Evolutionary conservation across 2,113 vertebrate genomes (phyloP).

Genomic region (Crotalus horridus): DNA sequence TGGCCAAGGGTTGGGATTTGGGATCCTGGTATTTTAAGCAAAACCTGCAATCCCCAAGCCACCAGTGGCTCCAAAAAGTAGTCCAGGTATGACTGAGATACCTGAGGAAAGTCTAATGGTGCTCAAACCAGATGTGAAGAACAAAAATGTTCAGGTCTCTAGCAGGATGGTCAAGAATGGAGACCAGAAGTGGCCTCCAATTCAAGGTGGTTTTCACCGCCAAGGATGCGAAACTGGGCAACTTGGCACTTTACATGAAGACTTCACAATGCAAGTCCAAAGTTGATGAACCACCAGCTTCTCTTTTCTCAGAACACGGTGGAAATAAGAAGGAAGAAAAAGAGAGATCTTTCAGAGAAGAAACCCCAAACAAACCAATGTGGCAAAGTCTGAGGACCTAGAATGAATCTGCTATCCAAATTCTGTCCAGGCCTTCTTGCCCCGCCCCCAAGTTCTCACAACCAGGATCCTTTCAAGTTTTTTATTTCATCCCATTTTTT

Average conservation of each 20-base stretch:
- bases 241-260: not conserved
- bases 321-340: too few relatives aligned
- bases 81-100: not conserved
- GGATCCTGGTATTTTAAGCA: not conserved
- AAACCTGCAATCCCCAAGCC: not conserved
- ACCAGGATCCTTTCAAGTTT: not conserved
- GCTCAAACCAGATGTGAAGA: not conserved
- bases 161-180: not conserved
- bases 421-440: not conserved
- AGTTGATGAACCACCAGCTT: not conserved
- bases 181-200: not conserved
- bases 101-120: not conserved
- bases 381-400: not conserved
- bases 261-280: not conserved
- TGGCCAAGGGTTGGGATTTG: not conserved
- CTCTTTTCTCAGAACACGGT: not conserved
- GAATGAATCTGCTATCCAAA: not conserved
- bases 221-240: not conserved
- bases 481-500: conserved; percentile 1
- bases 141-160: not conserved
- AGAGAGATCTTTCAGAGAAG: too few relatives aligned
- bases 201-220: not conserved
- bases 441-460: not conserved
- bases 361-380: not conserved
- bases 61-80: not conserved